A percentile compares a stretch with the other conserved stretches of the same genome.
Evolutionary conservation across 2,888 invertebrate species (phyloP).

Genomic region (Leptinotarsa juncta): DNA sequence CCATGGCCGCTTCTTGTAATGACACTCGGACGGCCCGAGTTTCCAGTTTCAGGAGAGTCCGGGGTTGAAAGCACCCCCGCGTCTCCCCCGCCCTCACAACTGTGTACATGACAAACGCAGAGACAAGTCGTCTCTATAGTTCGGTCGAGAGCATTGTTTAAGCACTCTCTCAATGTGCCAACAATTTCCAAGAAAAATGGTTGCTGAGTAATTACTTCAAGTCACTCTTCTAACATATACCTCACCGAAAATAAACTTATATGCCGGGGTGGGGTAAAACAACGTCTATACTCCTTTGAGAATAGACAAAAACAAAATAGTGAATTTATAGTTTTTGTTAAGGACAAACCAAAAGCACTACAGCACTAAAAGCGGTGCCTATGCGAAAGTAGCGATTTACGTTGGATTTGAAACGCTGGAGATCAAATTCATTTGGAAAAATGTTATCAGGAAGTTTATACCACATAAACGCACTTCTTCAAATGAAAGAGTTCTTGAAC

Average conservation of each 20-base stretch:
- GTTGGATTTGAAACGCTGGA: too few species aligned
- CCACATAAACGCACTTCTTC: too few species aligned
- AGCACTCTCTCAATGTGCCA: slow-evolving; percentile 46
- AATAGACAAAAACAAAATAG: too few species aligned
- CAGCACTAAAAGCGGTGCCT: too few species aligned
- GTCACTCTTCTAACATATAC: not conserved
- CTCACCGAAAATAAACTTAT: not conserved
- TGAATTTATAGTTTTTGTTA: too few species aligned
- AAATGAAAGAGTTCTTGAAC: too few species aligned
- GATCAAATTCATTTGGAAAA: too few species aligned
- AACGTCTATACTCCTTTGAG: not conserved
- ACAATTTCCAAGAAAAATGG: slow-evolving; percentile 23
- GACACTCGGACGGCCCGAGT: slow-evolving; percentile 65
- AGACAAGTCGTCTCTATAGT: slow-evolving; percentile 49
- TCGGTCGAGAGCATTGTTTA: slow-evolving; percentile 51
- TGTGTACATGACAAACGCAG: slow-evolving; percentile 55
- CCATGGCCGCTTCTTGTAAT: slow-evolving; percentile 66
- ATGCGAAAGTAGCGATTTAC: too few species aligned
- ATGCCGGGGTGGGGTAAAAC: not conserved
- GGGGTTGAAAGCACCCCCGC: slow-evolving; percentile 46
- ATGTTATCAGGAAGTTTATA: too few species aligned
- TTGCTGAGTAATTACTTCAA: slow-evolving; percentile 18
- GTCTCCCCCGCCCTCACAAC: slow-evolving; percentile 28
- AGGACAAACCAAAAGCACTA: too few species aligned
- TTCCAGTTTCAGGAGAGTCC: slow-evolving; percentile 58